phyloP scores from a whole-genome alignment of 2,797 vertebrate species.

The Poeciliopsis gracilis region DNA sequence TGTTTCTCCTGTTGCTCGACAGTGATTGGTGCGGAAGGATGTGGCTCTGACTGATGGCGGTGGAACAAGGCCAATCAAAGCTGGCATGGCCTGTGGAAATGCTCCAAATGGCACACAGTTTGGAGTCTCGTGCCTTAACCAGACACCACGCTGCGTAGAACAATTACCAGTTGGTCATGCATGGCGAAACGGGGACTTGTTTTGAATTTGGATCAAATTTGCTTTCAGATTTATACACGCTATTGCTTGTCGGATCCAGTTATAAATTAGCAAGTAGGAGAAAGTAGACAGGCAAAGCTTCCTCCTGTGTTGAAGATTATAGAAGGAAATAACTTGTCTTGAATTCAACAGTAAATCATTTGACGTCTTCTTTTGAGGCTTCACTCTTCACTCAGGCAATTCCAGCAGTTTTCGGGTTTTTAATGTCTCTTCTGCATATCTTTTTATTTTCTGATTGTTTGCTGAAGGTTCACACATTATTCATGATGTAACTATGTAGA shows the following conservation, averaged over 20 bases:
- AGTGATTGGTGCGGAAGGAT: constrained; percentile 49
- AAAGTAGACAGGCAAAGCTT: constrained; percentile 22
- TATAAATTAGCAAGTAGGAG: constrained; percentile 31
- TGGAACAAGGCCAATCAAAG: constrained; percentile 62
- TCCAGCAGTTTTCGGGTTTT: background rate
- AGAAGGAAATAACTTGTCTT: constrained; percentile 4
- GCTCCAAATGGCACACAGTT: constrained; percentile 31
- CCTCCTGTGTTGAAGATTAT: constrained; percentile 13
- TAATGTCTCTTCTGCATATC: background rate
- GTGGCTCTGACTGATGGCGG: constrained; percentile 49
- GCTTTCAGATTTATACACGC: constrained; percentile 44
- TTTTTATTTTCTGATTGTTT: background rate
- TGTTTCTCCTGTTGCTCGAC: constrained; percentile 62
- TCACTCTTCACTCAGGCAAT: background rate
- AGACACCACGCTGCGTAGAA: constrained; percentile 39
- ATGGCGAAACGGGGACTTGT: constrained; percentile 50
- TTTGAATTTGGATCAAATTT: constrained; percentile 59
- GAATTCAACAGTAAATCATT: background rate
- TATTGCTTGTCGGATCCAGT: constrained; percentile 23
- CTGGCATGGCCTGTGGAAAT: constrained; percentile 24
- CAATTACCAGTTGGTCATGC: constrained; percentile 55
- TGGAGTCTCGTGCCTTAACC: constrained; percentile 33
- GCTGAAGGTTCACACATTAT: background rate
- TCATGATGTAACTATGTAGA: background rate
- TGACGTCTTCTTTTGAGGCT: background rate